A percentile compares a stretch with the other conserved stretches of the same genome.
These are phyloP conservation scores for Trichopria drosophilae DNA, from an alignment of 2,888 invertebrate genomes.

Conservation along the genomic window DNA sequence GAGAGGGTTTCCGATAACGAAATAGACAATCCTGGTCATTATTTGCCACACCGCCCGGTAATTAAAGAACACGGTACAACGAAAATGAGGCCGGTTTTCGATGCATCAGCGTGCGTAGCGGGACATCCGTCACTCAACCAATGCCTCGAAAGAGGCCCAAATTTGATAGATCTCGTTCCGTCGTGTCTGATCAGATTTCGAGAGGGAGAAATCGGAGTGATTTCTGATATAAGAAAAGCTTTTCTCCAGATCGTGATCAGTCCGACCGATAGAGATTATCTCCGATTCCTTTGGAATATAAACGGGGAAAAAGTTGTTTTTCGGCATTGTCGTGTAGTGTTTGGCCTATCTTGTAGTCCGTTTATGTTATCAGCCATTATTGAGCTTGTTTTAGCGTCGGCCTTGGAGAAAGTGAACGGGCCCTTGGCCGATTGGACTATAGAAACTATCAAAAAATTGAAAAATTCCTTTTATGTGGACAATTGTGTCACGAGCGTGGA, in stretches of 20 bases:
- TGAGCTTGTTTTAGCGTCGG: constrained; percentile 1
- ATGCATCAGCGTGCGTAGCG: constrained; percentile 35
- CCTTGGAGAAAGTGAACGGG: not conserved
- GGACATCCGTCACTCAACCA: constrained; percentile 35
- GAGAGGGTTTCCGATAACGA: constrained; percentile 32
- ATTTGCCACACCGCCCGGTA: constrained; percentile 27
- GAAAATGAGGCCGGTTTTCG: constrained; percentile 34
- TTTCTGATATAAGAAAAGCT: constrained; percentile 32
- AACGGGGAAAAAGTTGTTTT: constrained; percentile 11
- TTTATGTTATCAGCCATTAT: constrained; percentile 18
- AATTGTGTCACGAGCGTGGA: not conserved
- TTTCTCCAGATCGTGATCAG: constrained; percentile 32
- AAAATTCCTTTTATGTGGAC: not conserved
- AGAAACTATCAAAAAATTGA: not conserved
- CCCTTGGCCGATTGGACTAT: not conserved
- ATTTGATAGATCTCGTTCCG: constrained; percentile 32
- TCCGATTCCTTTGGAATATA: constrained; percentile 38
- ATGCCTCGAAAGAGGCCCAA: constrained; percentile 25
- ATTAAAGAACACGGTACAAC: constrained; percentile 25
- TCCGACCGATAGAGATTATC: constrained; percentile 29
- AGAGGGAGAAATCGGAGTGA: constrained; percentile 25
- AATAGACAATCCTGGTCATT: constrained; percentile 19
- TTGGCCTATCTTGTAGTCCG: constrained; percentile 33
- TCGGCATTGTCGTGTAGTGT: constrained; percentile 20
- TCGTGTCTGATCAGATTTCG: constrained; percentile 29